A percentile compares a stretch with the other conserved stretches of the same genome.
These are phyloP conservation scores for Zhuqinia jingwanae DNA, from an alignment of 2,888 invertebrate genomes.

Conservation along the genomic window DNA sequence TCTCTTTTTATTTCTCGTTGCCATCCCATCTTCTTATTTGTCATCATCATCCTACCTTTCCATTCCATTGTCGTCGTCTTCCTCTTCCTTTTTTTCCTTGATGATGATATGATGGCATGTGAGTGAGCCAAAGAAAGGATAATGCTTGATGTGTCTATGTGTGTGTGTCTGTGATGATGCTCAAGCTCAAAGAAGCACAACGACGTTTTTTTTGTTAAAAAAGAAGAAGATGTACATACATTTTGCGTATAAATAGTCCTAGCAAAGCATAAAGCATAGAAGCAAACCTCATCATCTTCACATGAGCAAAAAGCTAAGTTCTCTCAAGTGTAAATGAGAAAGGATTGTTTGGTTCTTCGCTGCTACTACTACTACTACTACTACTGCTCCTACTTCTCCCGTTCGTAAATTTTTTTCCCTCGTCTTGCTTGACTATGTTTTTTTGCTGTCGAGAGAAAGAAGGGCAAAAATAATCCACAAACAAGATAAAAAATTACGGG, in stretches of 20 bases:
- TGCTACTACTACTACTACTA: no score
- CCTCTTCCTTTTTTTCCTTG: slow-evolving; percentile 25
- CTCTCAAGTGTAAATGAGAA: slow-evolving; percentile 38
- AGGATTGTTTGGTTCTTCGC: neutral
- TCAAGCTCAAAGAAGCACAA: neutral
- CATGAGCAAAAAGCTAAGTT: slow-evolving; percentile 5
- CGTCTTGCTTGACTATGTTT: neutral
- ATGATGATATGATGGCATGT: slow-evolving; percentile 40
- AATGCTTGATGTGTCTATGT: neutral
- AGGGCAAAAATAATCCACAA: neutral
- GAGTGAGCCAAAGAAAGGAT: neutral
- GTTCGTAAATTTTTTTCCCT: no score
- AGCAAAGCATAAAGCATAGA: neutral
- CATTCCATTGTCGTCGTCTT: slow-evolving; percentile 16
- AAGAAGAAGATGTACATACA: no score
- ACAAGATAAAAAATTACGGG: neutral
- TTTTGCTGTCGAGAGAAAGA: no score
- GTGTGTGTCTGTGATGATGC: no score
- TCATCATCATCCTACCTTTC: slow-evolving; percentile 23
- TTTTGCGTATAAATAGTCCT: neutral
- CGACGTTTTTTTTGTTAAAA: no score
- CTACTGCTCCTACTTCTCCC: no score
- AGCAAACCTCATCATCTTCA: neutral
- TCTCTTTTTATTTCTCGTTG: neutral
- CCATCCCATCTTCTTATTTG: neutral